These are phyloP conservation scores for Rousettus madagascariensis DNA, from an alignment of 2,797 vertebrate species.

Conservation along the genomic window DNA sequence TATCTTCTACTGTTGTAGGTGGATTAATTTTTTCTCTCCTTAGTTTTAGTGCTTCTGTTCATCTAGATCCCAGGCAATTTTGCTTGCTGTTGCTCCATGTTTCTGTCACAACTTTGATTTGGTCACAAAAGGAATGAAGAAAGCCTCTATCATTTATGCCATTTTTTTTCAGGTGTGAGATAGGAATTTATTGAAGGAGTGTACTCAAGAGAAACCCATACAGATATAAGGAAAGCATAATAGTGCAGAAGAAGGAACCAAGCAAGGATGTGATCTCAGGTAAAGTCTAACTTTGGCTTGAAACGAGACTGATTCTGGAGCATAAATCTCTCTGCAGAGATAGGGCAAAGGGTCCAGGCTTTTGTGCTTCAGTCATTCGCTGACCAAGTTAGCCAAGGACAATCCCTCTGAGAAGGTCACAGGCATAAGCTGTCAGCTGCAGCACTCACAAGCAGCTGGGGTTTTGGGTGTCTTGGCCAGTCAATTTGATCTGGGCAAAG, in stretches of 20 bases:
- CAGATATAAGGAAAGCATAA: background rate
- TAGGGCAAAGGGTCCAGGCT: background rate
- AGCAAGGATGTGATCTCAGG: background rate
- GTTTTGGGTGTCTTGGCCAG: background rate
- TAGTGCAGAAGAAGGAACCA: background rate
- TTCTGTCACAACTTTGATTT: too few relatives aligned
- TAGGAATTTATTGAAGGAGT: background rate
- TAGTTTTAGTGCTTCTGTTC: too few relatives aligned
- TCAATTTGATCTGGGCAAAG: slow-evolving; percentile 22
- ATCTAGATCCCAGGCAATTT: too few relatives aligned
- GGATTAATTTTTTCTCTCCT: too few relatives aligned
- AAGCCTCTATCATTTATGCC: too few relatives aligned
- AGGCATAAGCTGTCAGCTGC: background rate
- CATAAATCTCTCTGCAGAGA: background rate
- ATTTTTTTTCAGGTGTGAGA: background rate
- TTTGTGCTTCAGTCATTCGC: background rate
- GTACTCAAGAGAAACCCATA: background rate
- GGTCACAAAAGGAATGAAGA: too few relatives aligned
- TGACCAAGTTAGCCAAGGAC: background rate
- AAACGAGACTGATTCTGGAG: background rate
- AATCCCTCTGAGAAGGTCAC: background rate
- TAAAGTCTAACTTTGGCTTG: background rate
- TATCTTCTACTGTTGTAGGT: too few relatives aligned
- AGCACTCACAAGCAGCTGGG: background rate
- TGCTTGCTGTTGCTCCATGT: too few relatives aligned